Percentiles rank a stretch among this genome's conserved stretches.
phyloP scores from a whole-genome alignment of 1,140 invertebrate species.

The Aradophagus sp. region DNA sequence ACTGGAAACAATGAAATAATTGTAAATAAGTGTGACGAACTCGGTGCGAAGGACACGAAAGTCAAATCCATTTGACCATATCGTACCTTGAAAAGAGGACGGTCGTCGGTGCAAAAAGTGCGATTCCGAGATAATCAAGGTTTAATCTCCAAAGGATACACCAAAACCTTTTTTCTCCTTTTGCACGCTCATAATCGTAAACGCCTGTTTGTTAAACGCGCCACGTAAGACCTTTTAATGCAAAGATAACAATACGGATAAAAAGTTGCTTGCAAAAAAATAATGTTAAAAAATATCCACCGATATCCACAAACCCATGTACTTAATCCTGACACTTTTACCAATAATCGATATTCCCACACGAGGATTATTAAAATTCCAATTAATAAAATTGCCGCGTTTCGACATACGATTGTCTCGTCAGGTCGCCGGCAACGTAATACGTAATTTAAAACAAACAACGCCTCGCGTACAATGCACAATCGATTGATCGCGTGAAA shows the following conservation, averaged over 20 bases:
- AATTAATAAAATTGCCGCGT: conserved; percentile 28
- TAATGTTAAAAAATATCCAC: too few relatives aligned
- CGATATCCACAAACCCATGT: background rate
- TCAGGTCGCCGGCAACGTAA: conserved; percentile 3
- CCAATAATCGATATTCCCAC: conserved; percentile 9
- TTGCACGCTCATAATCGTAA: conserved; percentile 27
- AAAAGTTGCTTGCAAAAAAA: too few relatives aligned
- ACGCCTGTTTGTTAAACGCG: background rate
- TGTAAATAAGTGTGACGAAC: conserved; percentile 44
- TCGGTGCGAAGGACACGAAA: conserved; percentile 31
- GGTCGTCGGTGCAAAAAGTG: conserved; percentile 22
- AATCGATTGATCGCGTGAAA: conserved; percentile 7
- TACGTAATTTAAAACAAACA: conserved; percentile 24
- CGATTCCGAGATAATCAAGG: conserved; percentile 35
- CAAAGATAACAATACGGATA: too few relatives aligned
- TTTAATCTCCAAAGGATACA: conserved; percentile 25
- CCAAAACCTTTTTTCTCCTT: conserved; percentile 25
- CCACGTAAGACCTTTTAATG: conserved; percentile 13
- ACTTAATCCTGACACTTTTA: background rate
- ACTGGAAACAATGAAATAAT: conserved; percentile 49
- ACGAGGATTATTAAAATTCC: conserved; percentile 15
- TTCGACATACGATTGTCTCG: conserved; percentile 17
- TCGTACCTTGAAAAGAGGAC: conserved; percentile 38
- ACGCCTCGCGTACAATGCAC: conserved; percentile 13
- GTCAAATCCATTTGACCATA: conserved; percentile 44